A percentile compares a stretch with the other conserved stretches of the same genome.
phyloP scores from a whole-genome alignment of 1,140 invertebrate genomes.

The Popillia japonica region DNA sequence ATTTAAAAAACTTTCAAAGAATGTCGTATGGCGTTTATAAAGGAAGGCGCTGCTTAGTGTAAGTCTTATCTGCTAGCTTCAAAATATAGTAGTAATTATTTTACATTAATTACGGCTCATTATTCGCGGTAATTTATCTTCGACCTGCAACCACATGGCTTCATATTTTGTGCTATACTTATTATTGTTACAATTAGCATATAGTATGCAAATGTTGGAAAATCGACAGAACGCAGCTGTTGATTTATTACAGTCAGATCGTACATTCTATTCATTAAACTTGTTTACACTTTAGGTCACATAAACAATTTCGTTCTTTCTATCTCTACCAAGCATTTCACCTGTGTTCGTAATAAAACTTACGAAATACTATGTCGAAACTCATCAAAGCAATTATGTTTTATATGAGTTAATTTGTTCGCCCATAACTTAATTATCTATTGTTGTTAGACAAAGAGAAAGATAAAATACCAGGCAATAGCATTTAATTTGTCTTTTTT shows the following conservation, averaged over 20 bases:
- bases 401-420: conserved; percentile 2
- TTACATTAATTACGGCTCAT: no score
- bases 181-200: background rate
- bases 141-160: no score
- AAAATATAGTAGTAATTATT: no score
- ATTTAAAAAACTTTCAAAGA: no score
- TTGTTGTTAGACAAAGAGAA: background rate
- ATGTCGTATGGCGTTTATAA: no score
- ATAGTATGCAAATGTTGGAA: background rate
- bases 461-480: background rate
- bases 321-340: no score
- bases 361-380: no score
- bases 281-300: background rate
- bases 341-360: no score
- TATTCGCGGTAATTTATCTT: no score
- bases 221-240: background rate
- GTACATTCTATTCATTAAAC: background rate
- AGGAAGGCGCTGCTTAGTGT: no score
- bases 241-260: background rate
- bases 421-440: background rate
- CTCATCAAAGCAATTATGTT: background rate
- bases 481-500: background rate
- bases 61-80: no score
- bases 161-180: no score
- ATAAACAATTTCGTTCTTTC: background rate